Conservation (phyloP, 2,888 invertebrate genomes). For the Limenitis arthemis region DNA sequence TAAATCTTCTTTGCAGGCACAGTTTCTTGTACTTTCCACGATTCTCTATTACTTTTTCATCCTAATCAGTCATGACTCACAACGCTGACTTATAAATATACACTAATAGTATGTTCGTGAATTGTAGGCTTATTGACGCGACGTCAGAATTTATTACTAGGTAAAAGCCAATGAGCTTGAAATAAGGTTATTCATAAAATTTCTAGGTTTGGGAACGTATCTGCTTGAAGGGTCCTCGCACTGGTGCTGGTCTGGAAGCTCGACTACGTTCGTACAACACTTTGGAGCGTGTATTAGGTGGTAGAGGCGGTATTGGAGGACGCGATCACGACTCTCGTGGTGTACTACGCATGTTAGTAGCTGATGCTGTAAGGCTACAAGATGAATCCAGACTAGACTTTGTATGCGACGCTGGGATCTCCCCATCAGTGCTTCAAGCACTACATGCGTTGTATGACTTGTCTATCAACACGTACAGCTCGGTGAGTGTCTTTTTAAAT, state of each 20-base stretch:
- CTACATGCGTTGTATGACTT: slow-evolving; percentile 49
- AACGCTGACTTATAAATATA: too few relatives aligned
- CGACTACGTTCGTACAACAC: slow-evolving; percentile 78
- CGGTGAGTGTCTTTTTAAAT: slow-evolving; percentile 37
- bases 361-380: slow-evolving; percentile 77
- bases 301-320: slow-evolving; percentile 73
- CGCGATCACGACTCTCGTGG: slow-evolving; percentile 66
- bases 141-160: too few relatives aligned
- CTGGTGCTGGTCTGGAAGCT: slow-evolving; percentile 66
- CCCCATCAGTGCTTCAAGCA: slow-evolving; percentile 43
- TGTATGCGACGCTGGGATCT: slow-evolving; percentile 54
- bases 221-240: slow-evolving; percentile 47
- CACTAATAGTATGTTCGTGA: too few relatives aligned
- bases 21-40: too few relatives aligned
- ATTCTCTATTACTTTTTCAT: too few relatives aligned
- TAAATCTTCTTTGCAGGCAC: neutral
- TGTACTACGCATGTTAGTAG: slow-evolving; percentile 68
- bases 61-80: too few relatives aligned
- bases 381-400: slow-evolving; percentile 63
- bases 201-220: slow-evolving; percentile 78
- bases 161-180: too few relatives aligned
- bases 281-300: slow-evolving; percentile 74
- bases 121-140: too few relatives aligned
- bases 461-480: slow-evolving; percentile 50
- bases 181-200: neutral